Evolutionary conservation across 2,888 invertebrate species (phyloP).

Genomic region (Idaea straminata): DNA sequence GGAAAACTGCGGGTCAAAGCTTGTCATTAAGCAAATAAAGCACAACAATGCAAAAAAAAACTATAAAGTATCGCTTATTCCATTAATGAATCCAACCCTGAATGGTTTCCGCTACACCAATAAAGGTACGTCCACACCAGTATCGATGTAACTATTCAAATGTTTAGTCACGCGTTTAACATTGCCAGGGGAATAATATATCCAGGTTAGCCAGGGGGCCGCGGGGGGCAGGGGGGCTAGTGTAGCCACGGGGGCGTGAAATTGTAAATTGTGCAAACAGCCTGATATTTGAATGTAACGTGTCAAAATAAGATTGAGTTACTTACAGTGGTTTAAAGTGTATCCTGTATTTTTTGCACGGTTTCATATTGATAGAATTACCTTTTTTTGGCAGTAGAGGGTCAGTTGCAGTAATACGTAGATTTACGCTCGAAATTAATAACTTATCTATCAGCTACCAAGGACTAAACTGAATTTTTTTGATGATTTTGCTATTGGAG

Average conservation of each 20-base stretch:
- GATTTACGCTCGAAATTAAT: not conserved
- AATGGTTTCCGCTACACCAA: constrained; percentile 17
- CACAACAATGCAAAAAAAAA: not conserved
- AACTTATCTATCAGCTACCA: not conserved
- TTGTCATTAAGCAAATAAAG: not conserved
- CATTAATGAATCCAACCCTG: not conserved
- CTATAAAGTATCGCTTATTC: not conserved
- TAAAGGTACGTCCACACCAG: constrained; percentile 13
- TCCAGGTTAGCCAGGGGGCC: too few relatives aligned
- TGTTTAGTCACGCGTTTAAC: constrained; percentile 14
- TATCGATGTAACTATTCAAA: constrained; percentile 22
- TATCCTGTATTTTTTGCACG: constrained; percentile 7
- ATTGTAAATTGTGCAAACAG: constrained; percentile 33
- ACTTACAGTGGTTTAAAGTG: constrained; percentile 13
- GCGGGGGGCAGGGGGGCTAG: constrained; percentile 18
- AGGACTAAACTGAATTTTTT: too few relatives aligned
- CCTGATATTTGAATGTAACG: constrained; percentile 20
- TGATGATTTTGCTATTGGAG: too few relatives aligned
- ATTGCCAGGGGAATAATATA: constrained; percentile 7
- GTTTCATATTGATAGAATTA: not conserved
- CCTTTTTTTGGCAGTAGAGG: not conserved
- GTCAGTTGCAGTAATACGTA: not conserved
- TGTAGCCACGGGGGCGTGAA: constrained; percentile 19
- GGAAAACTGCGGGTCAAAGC: too few relatives aligned
- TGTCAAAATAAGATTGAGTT: constrained; percentile 29